Percentiles rank a stretch among this genome's conserved stretches.
Conservation (phyloP, 2,113 vertebrate genomes). For the Drymodes brunneopygia region DNA sequence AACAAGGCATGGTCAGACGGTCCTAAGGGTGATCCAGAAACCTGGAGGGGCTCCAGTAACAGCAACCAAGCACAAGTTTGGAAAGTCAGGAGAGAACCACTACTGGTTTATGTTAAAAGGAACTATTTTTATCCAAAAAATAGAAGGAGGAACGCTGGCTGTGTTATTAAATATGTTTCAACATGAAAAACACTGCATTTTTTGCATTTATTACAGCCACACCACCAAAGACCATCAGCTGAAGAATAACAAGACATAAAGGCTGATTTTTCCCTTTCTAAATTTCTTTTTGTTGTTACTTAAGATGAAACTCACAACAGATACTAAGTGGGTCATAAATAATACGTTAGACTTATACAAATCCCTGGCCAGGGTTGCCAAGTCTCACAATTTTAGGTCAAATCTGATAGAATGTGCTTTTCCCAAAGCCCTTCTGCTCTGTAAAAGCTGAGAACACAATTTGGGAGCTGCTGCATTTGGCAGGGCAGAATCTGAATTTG, state of each 20-base stretch:
- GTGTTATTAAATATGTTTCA: not conserved
- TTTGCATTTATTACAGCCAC: not conserved
- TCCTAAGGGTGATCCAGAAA: not conserved
- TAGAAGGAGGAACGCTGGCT: not conserved
- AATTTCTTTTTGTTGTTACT: not conserved
- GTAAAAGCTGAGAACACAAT: not conserved
- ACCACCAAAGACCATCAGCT: not conserved
- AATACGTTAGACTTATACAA: not conserved
- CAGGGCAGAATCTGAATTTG: not conserved
- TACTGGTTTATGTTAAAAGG: not conserved
- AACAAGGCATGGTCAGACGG: fast-evolving
- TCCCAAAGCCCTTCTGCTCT: not conserved
- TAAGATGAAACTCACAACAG: not conserved
- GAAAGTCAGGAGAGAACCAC: not conserved
- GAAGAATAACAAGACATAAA: not conserved
- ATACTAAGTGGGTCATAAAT: not conserved
- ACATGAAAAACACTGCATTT: not conserved
- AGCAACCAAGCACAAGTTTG: not conserved
- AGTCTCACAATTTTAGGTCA: not conserved
- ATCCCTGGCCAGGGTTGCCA: not conserved
- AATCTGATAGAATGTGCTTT: not conserved
- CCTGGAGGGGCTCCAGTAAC: not conserved
- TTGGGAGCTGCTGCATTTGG: not conserved
- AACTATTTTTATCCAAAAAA: not conserved
- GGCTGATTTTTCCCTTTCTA: not conserved